Percentiles rank a stretch among this genome's conserved stretches.
Evolutionary conservation across 2,113 vertebrate species (phyloP).

Genomic region (Aythya baeri): DNA sequence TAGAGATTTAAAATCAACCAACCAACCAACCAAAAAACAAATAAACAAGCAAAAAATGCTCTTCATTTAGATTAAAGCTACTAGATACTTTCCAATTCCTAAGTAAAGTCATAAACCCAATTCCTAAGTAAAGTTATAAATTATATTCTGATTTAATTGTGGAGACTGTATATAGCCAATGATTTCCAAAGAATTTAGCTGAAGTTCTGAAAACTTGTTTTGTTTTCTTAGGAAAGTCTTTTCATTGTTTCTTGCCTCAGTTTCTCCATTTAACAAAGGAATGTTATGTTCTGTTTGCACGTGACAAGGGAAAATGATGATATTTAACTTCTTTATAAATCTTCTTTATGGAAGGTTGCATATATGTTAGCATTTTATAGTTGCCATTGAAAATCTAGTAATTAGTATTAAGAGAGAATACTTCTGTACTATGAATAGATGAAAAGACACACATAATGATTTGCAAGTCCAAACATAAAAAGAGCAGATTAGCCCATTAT

Average conservation of each 20-base stretch:
- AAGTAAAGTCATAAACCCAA: neutral
- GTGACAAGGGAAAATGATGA: neutral
- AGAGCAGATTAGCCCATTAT: slow-evolving; percentile 2
- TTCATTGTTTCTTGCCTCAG: neutral
- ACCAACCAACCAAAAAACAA: no score
- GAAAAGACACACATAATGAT: slow-evolving; percentile 3
- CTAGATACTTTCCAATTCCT: neutral
- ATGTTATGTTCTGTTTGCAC: neutral
- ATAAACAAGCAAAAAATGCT: neutral
- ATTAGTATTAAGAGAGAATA: neutral
- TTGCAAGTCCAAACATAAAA: slow-evolving; percentile 11
- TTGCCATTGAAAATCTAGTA: neutral
- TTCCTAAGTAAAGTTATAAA: neutral
- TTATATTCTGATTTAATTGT: neutral
- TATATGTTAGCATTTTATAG: neutral
- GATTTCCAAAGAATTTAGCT: neutral
- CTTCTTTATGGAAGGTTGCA: neutral
- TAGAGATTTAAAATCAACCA: neutral
- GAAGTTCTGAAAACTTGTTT: neutral
- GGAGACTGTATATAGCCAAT: neutral
- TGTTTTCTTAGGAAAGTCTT: neutral
- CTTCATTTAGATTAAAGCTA: neutral
- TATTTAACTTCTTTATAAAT: neutral
- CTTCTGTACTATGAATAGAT: neutral
- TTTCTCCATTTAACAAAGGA: neutral